Percentiles rank a stretch among this genome's conserved stretches.
phyloP scores from a whole-genome alignment of 2,888 invertebrate genomes.

The Drosophila limbata region DNA sequence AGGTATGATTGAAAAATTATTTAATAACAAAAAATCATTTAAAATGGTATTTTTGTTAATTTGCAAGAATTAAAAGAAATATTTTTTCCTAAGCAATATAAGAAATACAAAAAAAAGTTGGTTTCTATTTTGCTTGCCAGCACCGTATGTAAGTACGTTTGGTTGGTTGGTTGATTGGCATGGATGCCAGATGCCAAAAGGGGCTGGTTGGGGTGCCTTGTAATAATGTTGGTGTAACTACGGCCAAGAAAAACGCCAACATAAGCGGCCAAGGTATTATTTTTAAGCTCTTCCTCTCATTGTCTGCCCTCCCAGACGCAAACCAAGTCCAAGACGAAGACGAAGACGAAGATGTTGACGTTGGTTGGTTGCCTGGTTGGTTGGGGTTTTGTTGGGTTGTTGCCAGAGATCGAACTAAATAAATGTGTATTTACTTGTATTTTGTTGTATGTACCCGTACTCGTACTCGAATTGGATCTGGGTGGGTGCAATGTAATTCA shows the following conservation, averaged over 20 bases:
- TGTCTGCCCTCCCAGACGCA: slow-evolving; percentile 68
- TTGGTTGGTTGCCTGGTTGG: slow-evolving; percentile 46
- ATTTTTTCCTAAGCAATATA: too few species aligned
- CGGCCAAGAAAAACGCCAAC: slow-evolving; percentile 66
- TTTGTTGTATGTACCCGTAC: slow-evolving; percentile 19
- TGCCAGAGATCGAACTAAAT: slow-evolving; percentile 73
- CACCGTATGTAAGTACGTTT: too few species aligned
- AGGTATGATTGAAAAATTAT: too few species aligned
- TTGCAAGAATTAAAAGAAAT: too few species aligned
- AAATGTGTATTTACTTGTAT: slow-evolving; percentile 72
- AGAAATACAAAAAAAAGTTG: too few species aligned
- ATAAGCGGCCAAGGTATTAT: slow-evolving; percentile 79
- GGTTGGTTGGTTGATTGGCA: slow-evolving; percentile 2
- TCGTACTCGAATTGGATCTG: slow-evolving; percentile 27
- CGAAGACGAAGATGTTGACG: slow-evolving; percentile 28
- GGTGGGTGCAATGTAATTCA: slow-evolving; percentile 66
- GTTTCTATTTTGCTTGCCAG: too few species aligned
- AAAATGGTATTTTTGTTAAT: too few species aligned
- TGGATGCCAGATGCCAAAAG: neutral
- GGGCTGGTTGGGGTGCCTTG: slow-evolving; percentile 11
- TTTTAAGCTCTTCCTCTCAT: slow-evolving; percentile 79
- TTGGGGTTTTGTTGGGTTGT: slow-evolving; percentile 16
- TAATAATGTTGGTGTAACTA: slow-evolving; percentile 51
- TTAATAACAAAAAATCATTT: too few species aligned
- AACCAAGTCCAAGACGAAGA: slow-evolving; percentile 15